A percentile compares a stretch with the other conserved stretches of the same genome.
Evolutionary conservation across 2,797 vertebrate species (phyloP).

Genomic region (Falco cherrug): DNA sequence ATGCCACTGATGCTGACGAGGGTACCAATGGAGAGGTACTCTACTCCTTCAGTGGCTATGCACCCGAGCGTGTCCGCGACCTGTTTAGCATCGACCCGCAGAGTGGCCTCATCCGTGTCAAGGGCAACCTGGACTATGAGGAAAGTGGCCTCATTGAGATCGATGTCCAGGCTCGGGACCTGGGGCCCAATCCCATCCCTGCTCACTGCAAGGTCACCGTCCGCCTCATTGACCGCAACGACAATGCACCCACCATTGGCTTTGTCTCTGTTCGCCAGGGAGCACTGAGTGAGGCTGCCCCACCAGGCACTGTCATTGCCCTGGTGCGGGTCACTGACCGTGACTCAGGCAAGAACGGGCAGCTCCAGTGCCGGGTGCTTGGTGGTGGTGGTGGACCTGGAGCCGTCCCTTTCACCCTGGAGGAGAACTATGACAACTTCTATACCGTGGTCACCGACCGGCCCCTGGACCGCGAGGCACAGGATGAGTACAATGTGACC

Average conservation of each 20-base stretch:
- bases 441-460: slow-evolving; percentile 96
- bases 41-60: slow-evolving; percentile 96
- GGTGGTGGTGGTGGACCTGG: slow-evolving; percentile 75
- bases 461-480: slow-evolving; percentile 91
- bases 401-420: slow-evolving; percentile 91
- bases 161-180: slow-evolving; percentile 93
- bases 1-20: slow-evolving; percentile 96
- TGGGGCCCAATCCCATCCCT: slow-evolving; percentile 97
- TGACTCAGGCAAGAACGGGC: slow-evolving; percentile 95
- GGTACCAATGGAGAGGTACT: slow-evolving; percentile 97
- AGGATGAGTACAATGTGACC: slow-evolving; percentile 97
- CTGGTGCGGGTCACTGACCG: slow-evolving; percentile 96
- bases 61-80: slow-evolving; percentile 92
- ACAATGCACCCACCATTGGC: slow-evolving; percentile 95
- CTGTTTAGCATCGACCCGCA: slow-evolving; percentile 96
- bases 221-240: slow-evolving; percentile 94
- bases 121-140: slow-evolving; percentile 96
- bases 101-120: slow-evolving; percentile 95
- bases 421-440: slow-evolving; percentile 98
- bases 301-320: slow-evolving; percentile 95
- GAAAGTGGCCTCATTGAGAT: slow-evolving; percentile 95
- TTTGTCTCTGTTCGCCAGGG: slow-evolving; percentile 98
- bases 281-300: slow-evolving; percentile 95
- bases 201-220: slow-evolving; percentile 99
- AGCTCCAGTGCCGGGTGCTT: slow-evolving; percentile 94